Conservation (phyloP, 2,113 vertebrate species). For the Vombatus ursinus region DNA sequence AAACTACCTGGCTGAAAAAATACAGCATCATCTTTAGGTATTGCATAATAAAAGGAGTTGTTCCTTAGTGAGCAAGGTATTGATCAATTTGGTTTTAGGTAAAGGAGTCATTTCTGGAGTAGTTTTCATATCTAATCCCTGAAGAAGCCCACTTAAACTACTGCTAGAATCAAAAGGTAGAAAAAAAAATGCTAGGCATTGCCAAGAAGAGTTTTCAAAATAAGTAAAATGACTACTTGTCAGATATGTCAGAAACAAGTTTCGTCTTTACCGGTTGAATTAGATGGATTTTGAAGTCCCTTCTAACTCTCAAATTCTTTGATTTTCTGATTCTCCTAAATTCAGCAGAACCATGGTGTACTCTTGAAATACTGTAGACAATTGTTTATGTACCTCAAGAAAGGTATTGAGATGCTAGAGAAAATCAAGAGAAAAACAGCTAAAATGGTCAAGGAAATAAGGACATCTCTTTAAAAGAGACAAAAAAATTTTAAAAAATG, state of each 20-base stretch:
- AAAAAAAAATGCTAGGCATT: background rate
- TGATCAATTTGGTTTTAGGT: background rate
- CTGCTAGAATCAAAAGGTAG: background rate
- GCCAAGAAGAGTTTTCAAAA: background rate
- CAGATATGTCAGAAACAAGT: background rate
- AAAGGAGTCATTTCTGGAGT: background rate
- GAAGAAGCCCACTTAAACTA: background rate
- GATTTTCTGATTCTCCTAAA: background rate
- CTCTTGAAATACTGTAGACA: background rate
- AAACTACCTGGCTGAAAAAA: background rate
- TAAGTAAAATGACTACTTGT: background rate
- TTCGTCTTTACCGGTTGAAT: background rate
- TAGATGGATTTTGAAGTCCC: background rate
- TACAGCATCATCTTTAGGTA: background rate
- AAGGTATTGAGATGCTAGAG: background rate
- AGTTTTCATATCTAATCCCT: background rate
- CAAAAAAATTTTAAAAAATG: background rate
- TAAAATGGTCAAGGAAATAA: background rate
- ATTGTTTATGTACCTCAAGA: background rate
- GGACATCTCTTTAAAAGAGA: background rate
- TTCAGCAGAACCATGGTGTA: background rate
- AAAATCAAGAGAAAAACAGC: background rate
- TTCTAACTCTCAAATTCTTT: background rate
- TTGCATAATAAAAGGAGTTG: background rate
- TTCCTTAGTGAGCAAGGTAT: background rate